phyloP scores from a whole-genome alignment of 2,888 invertebrate species.

The Amblyteles armatorius region DNA sequence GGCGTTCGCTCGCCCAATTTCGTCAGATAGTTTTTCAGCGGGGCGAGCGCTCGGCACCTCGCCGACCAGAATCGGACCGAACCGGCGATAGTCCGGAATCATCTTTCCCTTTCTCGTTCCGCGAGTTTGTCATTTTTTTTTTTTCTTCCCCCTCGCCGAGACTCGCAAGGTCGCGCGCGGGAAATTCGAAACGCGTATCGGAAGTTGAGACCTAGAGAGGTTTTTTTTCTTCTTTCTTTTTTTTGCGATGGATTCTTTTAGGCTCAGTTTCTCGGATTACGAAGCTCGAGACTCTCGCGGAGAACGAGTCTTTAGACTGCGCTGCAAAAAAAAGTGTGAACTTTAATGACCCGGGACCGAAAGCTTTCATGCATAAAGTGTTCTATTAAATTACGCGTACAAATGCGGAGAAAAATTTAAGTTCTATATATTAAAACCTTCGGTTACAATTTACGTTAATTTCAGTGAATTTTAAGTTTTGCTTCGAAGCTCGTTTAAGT shows the following conservation, averaged over 20 bases:
- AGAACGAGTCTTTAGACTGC: too few species aligned
- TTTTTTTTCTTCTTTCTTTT: neutral
- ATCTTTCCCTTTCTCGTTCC: neutral
- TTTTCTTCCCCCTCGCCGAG: neutral
- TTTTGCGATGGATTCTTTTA: neutral
- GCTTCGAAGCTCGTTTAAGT: too few species aligned
- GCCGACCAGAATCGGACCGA: neutral
- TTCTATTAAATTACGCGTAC: too few species aligned
- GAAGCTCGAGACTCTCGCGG: too few species aligned
- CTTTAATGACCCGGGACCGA: too few species aligned
- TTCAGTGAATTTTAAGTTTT: too few species aligned
- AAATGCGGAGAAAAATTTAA: too few species aligned
- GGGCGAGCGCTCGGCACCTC: conserved; percentile 9
- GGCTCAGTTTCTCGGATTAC: too few species aligned
- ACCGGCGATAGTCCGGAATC: neutral
- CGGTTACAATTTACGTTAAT: too few species aligned
- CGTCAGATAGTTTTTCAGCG: conserved; percentile 58
- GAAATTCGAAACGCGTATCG: conserved; percentile 39
- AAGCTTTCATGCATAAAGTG: too few species aligned
- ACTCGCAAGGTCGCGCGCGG: conserved; percentile 45
- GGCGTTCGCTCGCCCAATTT: conserved; percentile 69
- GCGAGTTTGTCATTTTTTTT: neutral
- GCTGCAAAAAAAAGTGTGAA: too few species aligned
- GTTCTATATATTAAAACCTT: too few species aligned
- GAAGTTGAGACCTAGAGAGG: neutral